These are phyloP conservation scores for Brachyptera risi DNA, from an alignment of 2,888 invertebrate species.

Conservation along the genomic window DNA sequence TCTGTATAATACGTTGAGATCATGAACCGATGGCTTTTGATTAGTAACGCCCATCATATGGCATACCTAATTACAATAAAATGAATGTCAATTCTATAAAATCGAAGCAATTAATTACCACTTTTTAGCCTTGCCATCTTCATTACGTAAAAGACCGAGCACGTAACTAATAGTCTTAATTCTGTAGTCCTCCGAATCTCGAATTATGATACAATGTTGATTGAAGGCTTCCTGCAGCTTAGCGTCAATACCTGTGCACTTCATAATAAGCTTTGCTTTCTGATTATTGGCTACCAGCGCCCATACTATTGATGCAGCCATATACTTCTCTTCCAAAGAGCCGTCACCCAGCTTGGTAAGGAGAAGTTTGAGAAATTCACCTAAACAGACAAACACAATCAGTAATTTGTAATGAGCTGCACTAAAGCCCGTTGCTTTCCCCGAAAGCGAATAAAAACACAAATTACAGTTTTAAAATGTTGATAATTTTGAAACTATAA, in stretches of 20 bases:
- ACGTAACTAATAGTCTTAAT: slow-evolving; percentile 18
- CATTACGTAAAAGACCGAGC: slow-evolving; percentile 21
- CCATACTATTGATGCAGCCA: slow-evolving; percentile 57
- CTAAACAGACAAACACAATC: slow-evolving; percentile 41
- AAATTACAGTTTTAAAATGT: too few species aligned
- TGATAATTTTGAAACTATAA: slow-evolving; percentile 9
- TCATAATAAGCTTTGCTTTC: slow-evolving; percentile 56
- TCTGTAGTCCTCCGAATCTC: slow-evolving; percentile 9
- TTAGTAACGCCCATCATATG: too few species aligned
- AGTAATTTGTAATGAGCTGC: too few species aligned
- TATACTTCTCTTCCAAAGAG: slow-evolving; percentile 46
- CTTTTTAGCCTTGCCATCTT: too few species aligned
- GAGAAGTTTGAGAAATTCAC: slow-evolving; percentile 50
- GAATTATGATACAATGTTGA: slow-evolving; percentile 29
- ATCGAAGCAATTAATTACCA: too few species aligned
- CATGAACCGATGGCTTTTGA: too few species aligned
- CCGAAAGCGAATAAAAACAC: too few species aligned
- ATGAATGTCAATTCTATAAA: too few species aligned
- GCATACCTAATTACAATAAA: too few species aligned
- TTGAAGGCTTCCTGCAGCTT: slow-evolving; percentile 49
- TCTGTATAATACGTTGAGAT: too few species aligned
- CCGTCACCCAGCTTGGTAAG: slow-evolving; percentile 47
- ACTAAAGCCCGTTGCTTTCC: too few species aligned
- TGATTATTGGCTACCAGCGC: slow-evolving; percentile 65
- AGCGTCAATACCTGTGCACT: slow-evolving; percentile 48